phyloP scores from a whole-genome alignment of 2,113 vertebrate species.

The Callipepla californica region DNA sequence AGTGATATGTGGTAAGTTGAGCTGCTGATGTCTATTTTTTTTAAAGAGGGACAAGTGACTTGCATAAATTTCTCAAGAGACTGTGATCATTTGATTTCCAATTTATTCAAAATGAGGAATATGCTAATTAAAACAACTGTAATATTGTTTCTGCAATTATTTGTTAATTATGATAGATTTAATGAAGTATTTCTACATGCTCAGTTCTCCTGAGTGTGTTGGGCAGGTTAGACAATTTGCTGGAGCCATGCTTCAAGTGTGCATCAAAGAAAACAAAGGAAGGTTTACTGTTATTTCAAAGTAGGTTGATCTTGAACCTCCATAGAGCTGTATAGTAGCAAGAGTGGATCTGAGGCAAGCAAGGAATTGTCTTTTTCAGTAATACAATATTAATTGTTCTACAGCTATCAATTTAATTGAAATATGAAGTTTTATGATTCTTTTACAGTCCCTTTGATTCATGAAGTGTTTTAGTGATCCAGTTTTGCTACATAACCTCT shows the following conservation, averaged over 20 bases:
- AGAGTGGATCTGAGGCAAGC: constrained; percentile 24
- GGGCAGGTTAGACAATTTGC: not conserved
- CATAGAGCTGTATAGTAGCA: constrained; percentile 22
- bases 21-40: not conserved
- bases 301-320: constrained; percentile 30
- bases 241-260: not conserved
- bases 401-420: not conserved
- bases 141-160: constrained; percentile 40
- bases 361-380: constrained; percentile 37
- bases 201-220: constrained; percentile 21
- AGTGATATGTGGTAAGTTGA: not conserved
- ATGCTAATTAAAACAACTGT: constrained; percentile 44
- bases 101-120: constrained; percentile 22
- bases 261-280: constrained; percentile 10
- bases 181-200: not conserved
- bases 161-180: constrained; percentile 41
- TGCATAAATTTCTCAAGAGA: not conserved
- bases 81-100: not conserved
- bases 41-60: not conserved
- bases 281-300: constrained; percentile 46
- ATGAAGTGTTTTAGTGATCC: not conserved
- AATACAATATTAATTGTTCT: constrained; percentile 33
- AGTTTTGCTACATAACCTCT: not conserved
- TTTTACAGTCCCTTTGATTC: constrained; percentile 12
- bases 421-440: not conserved